phyloP scores from a whole-genome alignment of 2,888 invertebrate genomes.

The Epsilonema sp. region DNA sequence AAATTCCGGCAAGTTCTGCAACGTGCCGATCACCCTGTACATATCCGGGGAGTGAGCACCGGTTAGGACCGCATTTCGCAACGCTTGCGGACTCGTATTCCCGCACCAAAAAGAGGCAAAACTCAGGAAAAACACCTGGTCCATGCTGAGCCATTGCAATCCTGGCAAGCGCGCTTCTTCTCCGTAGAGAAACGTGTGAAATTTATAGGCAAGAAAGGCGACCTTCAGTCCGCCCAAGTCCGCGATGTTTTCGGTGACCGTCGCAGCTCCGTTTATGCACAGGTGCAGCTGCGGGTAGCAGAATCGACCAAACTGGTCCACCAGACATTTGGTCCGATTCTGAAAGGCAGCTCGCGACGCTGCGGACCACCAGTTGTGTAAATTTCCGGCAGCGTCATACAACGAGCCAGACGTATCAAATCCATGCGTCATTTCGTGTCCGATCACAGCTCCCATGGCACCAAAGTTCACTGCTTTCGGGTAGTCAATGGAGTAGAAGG shows the following conservation, averaged over 20 bases:
- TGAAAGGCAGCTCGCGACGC: too few species aligned
- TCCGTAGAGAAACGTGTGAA: too few species aligned
- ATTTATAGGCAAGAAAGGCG: too few species aligned
- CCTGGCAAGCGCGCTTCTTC: too few species aligned
- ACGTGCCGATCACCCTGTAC: slow-evolving; percentile 4
- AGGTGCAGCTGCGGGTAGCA: neutral
- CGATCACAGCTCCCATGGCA: slow-evolving; percentile 4
- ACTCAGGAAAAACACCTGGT: too few species aligned
- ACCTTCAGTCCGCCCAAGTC: neutral
- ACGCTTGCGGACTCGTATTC: too few species aligned
- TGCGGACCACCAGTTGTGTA: slow-evolving; percentile 11
- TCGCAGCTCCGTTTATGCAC: neutral
- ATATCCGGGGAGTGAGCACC: neutral
- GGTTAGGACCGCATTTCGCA: too few species aligned
- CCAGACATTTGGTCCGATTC: neutral
- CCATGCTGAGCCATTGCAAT: too few species aligned
- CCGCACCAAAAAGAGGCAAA: too few species aligned
- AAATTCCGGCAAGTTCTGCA: slow-evolving; percentile 5
- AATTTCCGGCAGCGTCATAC: slow-evolving; percentile 1
- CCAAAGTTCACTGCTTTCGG: slow-evolving; percentile 4
- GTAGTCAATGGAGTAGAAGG: neutral
- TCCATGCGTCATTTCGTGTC: slow-evolving; percentile 6
- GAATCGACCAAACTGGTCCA: neutral
- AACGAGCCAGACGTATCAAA: slow-evolving; percentile 1
- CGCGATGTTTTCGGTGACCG: neutral